Percentiles rank a stretch among this genome's conserved stretches.
phyloP scores from a whole-genome alignment of 2,888 invertebrate species.

The Prostheceraeus crozeri region DNA sequence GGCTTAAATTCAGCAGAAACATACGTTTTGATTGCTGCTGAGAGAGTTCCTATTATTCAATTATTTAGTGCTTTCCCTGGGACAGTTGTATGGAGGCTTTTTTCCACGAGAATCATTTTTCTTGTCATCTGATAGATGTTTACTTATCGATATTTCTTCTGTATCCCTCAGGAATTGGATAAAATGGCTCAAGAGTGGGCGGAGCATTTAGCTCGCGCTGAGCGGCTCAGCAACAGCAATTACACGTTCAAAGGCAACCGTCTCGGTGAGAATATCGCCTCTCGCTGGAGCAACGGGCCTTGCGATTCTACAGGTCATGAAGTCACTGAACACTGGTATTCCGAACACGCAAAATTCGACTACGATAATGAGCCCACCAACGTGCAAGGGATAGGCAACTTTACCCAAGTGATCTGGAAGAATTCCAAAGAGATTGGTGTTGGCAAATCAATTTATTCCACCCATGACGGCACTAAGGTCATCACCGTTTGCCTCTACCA shows the following conservation, averaged over 20 bases:
- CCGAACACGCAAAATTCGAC: constrained; percentile 50
- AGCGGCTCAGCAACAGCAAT: constrained; percentile 68
- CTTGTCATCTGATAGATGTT: too few species aligned
- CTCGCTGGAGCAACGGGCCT: constrained; percentile 47
- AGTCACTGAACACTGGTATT: constrained; percentile 54
- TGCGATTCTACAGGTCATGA: constrained; percentile 50
- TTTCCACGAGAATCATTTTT: too few species aligned
- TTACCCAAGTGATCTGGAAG: constrained; percentile 38
- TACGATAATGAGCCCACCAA: constrained; percentile 43
- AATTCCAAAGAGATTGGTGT: constrained; percentile 32
- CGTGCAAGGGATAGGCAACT: constrained; percentile 37
- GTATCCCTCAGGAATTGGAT: constrained; percentile 49
- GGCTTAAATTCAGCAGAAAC: too few species aligned
- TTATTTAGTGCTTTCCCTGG: too few species aligned
- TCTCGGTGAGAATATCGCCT: constrained; percentile 53
- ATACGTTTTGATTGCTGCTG: too few species aligned
- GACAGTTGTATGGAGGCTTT: too few species aligned
- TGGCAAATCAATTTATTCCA: constrained; percentile 34
- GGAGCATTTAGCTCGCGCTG: constrained; percentile 73
- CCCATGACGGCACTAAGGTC: constrained; percentile 23
- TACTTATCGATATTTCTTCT: too few species aligned
- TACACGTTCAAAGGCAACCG: constrained; percentile 69
- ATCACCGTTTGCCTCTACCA: constrained; percentile 38
- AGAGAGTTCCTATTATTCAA: too few species aligned
- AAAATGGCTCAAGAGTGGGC: constrained; percentile 70